Conservation (phyloP, 2,888 invertebrate species). For the Machimus rusticus region DNA sequence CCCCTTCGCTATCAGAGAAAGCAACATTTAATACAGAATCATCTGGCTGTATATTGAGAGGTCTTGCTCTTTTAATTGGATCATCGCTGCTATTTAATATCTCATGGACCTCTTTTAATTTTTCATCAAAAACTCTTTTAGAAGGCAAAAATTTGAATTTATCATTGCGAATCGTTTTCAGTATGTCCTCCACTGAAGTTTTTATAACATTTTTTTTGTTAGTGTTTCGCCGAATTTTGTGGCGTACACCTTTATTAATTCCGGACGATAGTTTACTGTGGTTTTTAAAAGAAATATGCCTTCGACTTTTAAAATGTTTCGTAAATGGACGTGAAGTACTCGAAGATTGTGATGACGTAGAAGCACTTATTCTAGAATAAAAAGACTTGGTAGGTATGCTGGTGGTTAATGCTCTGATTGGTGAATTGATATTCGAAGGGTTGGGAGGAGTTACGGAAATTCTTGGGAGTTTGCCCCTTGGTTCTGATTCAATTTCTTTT, state of each 20-base stretch:
- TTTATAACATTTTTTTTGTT: constrained; percentile 12
- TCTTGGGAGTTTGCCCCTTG: background rate
- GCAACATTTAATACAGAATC: background rate
- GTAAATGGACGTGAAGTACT: background rate
- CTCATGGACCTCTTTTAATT: constrained; percentile 56
- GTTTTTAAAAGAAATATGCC: background rate
- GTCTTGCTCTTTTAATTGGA: constrained; percentile 60
- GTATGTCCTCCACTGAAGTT: constrained; percentile 53
- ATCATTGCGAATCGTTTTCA: constrained; percentile 55
- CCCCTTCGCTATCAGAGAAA: constrained; percentile 10
- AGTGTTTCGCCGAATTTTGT: constrained; percentile 53
- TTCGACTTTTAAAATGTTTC: background rate
- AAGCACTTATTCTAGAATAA: constrained; percentile 50
- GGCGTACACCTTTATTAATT: constrained; percentile 57
- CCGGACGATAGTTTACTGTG: constrained; percentile 9
- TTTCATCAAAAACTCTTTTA: constrained; percentile 55
- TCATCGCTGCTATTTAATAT: constrained; percentile 56
- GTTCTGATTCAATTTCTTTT: background rate
- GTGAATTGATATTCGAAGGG: background rate
- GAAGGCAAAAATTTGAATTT: constrained; percentile 55
- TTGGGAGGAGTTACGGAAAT: background rate
- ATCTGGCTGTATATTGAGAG: constrained; percentile 49
- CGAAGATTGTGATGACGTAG: background rate
- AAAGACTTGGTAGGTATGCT: constrained; percentile 53
- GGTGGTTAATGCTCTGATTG: background rate